Evolutionary conservation across 2,888 invertebrate species (phyloP), one percentile per base, ranked within the genome.

Genomic region (Bibio marci): DNA sequence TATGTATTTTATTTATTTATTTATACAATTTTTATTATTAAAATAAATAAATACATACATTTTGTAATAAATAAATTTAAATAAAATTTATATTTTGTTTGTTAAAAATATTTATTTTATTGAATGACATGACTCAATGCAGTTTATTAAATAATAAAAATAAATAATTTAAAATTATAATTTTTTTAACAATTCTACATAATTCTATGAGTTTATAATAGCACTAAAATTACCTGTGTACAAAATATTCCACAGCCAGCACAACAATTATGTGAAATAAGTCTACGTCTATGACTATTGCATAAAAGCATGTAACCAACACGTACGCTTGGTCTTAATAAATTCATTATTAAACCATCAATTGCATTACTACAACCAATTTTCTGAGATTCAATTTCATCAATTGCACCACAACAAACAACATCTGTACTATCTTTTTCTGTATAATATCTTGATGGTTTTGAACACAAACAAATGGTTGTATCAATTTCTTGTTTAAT

Each of bases 211-310:
- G 3, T 28, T 39, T 2, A 22, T 27, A 30, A 44, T 45, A 47
- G 50, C 80, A 83, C 72, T n/a, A n/a, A n/a, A n/a, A n/a, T n/a
- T n/a, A n/a, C n/a, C n/a, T 88, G 86, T 6, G 87, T 80, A 56
- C 91, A 91, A 58, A 87, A 92, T 38, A 86, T 64, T 6, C 91
- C 85, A 61, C 92, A 92, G 2, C 79, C 77, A 0, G 90, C 82
- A 54, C 91, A 92, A 57, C 88, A 88, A 58, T 88, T 85, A 59
- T 92, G 92, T 28, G 71, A 62, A 12, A 71, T 62, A 43, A 91
- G 63, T 42, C 87, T 71, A 49, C 76, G 73, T 43, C 73, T 69
- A 59, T 92, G 92, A 49, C 76, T 70, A 36, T 72, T 70, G 57
- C 92, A 92, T 18, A 83, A 66, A 14, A 83, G 72, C 56, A 80